Evolutionary conservation across 2,797 vertebrate genomes (phyloP), one percentile per base, ranked within the genome.

Genomic region (Heliangelus exortis): DNA sequence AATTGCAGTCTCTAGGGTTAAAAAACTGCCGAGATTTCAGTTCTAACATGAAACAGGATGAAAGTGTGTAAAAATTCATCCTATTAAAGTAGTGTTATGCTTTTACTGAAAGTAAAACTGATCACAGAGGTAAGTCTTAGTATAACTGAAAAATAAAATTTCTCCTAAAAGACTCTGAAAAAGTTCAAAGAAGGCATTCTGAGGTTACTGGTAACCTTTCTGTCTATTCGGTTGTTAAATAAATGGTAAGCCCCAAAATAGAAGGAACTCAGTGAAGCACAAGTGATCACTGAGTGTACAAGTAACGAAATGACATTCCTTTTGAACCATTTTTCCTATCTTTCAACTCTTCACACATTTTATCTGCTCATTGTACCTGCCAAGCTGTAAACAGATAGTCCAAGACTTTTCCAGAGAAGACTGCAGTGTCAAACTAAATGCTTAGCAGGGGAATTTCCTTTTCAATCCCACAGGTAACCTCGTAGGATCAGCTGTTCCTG

Each of bases 21-120:
- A 84, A 86, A 87, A 84, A 7, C 18, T 59, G 29, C n/a, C 77
- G 84, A 31, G 45, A 28, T 51, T 87, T 84, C 65, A 39, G 22
- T 73, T 87, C 34, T 45, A 74, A 28, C 63, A 82, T 0, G 2
- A 89, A 90, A 72, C 4, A 67, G 43, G 33, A 79, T 54, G 21
- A 90, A 92, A 83, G 15, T 22, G 26, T 57, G 74, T 67, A 63
- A 90, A 93, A 95, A 92, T 54, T 58, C 36, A 82, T 57, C n/a
- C 61, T 23, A 58, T 36, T 87, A 59, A 81, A 89, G 17, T 53
- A 63, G 36, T 31, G 66, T 69, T 84, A 50, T 68, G 77, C 33
- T 61, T 75, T 31, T 82, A 62, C 45, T 76, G n/a, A 72, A 90
- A 81, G 34, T 51, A 79, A 89, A 89, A 74, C n/a, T 63, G 50